A percentile compares a stretch with the other conserved stretches of the same genome.
Evolutionary conservation across 2,888 invertebrate species (phyloP).

Genomic region (Acanthosepion esculentum): DNA sequence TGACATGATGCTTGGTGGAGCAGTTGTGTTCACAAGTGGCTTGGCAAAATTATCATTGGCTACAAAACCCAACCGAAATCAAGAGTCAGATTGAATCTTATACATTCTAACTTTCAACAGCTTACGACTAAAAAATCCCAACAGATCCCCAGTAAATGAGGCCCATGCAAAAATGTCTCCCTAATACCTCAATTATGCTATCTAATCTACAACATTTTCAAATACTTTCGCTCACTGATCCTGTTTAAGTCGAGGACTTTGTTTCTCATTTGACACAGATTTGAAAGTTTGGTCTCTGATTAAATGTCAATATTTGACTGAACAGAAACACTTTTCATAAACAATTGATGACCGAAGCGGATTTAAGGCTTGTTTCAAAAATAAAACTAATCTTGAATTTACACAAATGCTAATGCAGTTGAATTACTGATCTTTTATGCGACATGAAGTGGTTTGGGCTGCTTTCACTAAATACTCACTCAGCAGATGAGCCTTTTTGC

Average conservation of each 20-base stretch:
- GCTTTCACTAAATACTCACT: slow-evolving; percentile 77
- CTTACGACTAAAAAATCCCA: slow-evolving; percentile 48
- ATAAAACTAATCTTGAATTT: slow-evolving; percentile 47
- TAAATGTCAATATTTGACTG: slow-evolving; percentile 48
- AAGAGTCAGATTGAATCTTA: slow-evolving; percentile 47
- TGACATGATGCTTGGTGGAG: slow-evolving; percentile 46
- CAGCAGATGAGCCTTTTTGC: not conserved
- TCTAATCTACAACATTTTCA: slow-evolving; percentile 48
- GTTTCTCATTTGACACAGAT: slow-evolving; percentile 49
- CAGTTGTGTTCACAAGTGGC: slow-evolving; percentile 41
- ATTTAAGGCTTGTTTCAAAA: slow-evolving; percentile 45
- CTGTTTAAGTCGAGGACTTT: slow-evolving; percentile 48
- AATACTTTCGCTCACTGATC: slow-evolving; percentile 48
- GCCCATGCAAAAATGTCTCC: slow-evolving; percentile 48
- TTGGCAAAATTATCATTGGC: slow-evolving; percentile 46
- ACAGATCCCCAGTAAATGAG: slow-evolving; percentile 48
- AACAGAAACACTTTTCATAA: slow-evolving; percentile 48
- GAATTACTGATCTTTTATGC: slow-evolving; percentile 69
- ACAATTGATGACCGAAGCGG: slow-evolving; percentile 47
- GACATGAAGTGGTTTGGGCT: slow-evolving; percentile 93
- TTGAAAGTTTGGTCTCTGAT: slow-evolving; percentile 47
- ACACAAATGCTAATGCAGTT: slow-evolving; percentile 44
- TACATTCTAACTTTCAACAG: slow-evolving; percentile 48
- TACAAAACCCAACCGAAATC: slow-evolving; percentile 45
- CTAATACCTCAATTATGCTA: slow-evolving; percentile 48